Percentiles rank a stretch among this genome's conserved stretches.
Evolutionary conservation across 2,113 vertebrate species (phyloP).

Genomic region (Corythornis madagascariensis): DNA sequence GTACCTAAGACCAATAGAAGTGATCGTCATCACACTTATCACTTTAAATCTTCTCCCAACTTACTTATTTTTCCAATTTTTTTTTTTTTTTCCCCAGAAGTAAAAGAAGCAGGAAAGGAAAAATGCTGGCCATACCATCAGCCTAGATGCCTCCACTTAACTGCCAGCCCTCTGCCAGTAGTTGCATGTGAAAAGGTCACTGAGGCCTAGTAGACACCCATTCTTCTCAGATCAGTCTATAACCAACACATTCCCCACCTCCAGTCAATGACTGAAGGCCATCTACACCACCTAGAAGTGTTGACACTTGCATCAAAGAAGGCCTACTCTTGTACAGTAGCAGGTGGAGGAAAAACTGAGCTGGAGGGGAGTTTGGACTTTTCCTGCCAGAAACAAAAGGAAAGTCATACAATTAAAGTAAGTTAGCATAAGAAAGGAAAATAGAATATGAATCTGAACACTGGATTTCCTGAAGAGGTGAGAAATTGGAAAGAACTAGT

Average conservation of each 20-base stretch:
- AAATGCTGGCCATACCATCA: not conserved
- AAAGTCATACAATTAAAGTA: not conserved
- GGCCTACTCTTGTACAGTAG: not conserved
- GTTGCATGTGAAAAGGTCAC: not conserved
- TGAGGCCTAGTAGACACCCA: not conserved
- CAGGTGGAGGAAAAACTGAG: not conserved
- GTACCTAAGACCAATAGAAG: accelerated
- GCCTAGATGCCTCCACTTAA: not conserved
- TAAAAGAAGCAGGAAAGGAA: not conserved
- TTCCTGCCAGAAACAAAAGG: not conserved
- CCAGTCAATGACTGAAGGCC: not conserved
- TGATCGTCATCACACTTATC: not conserved
- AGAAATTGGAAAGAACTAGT: not conserved
- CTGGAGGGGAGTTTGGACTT: not conserved
- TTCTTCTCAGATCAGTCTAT: not conserved
- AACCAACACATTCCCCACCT: not conserved
- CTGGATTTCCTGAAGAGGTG: not conserved
- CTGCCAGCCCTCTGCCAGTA: not conserved
- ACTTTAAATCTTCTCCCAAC: not conserved
- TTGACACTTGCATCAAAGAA: accelerated
- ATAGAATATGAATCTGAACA: not conserved
- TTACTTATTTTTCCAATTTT: not conserved
- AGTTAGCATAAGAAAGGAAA: not conserved
- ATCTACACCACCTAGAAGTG: not conserved
- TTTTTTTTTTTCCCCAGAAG: no score